These are phyloP conservation scores for Thalassarche chlororhynchos DNA, from an alignment of 2,113 vertebrate genomes.

Conservation along the genomic window DNA sequence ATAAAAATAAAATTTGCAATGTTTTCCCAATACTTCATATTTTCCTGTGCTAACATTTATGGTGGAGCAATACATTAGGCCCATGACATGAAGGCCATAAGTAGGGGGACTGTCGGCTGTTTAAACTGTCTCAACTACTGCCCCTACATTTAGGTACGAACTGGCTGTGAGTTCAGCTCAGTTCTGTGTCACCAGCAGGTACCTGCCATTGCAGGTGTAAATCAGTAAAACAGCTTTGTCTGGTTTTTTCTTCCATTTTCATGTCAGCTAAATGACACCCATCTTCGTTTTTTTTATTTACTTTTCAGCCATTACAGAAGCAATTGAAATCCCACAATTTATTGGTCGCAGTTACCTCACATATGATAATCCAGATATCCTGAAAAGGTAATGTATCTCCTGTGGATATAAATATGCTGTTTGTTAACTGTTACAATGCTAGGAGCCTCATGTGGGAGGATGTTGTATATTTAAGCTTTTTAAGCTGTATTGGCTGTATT, in stretches of 20 bases:
- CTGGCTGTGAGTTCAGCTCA: neutral
- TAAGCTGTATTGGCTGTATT: neutral
- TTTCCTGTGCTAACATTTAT: neutral
- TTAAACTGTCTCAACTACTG: neutral
- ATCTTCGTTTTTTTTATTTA: neutral
- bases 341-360: conserved; percentile 94
- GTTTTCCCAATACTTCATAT: neutral
- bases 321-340: conserved; percentile 97
- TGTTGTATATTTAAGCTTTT: neutral
- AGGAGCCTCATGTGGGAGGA: neutral
- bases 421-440: neutral
- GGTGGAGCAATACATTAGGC: neutral
- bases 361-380: conserved; percentile 88
- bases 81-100: neutral
- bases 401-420: neutral
- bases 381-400: conserved; percentile 83
- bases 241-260: neutral
- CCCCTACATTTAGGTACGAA: neutral
- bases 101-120: too few relatives aligned
- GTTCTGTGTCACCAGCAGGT: neutral
- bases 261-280: conserved; percentile 25
- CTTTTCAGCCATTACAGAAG: conserved; percentile 87
- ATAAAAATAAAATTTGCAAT: neutral
- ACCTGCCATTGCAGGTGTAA: neutral
- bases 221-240: neutral